Evolutionary conservation across 2,113 vertebrate genomes (phyloP).

Genomic region (Suncus etruscus): DNA sequence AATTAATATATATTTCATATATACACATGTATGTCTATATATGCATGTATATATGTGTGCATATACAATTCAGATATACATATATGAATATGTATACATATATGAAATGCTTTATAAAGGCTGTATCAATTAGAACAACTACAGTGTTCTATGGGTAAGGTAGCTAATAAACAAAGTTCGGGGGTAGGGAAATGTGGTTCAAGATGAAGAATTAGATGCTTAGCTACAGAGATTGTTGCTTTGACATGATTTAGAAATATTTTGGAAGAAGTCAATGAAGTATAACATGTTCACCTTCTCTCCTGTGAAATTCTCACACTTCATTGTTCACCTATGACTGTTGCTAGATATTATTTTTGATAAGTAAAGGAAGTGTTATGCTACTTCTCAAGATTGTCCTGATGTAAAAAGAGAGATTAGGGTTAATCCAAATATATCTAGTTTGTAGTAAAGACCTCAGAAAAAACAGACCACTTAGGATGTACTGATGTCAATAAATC

Average conservation of each 20-base stretch:
- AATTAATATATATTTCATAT: too few relatives aligned
- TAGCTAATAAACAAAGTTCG: background rate
- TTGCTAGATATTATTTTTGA: background rate
- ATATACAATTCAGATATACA: too few relatives aligned
- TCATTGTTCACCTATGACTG: background rate
- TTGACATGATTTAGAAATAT: background rate
- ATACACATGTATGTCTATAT: too few relatives aligned
- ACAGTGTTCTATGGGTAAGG: fast-evolving
- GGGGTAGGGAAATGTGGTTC: fast-evolving
- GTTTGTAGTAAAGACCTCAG: background rate
- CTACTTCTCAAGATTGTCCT: background rate
- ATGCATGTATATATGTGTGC: too few relatives aligned
- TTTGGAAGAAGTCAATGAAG: background rate
- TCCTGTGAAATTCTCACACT: background rate
- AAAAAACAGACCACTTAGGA: background rate
- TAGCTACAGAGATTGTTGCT: background rate
- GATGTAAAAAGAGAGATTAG: background rate
- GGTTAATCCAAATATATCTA: background rate
- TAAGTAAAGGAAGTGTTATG: background rate
- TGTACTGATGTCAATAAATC: background rate
- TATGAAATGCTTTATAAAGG: background rate
- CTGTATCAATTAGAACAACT: background rate
- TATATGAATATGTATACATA: too few relatives aligned
- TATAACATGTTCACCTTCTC: background rate
- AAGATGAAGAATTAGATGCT: background rate